Evolutionary conservation across 2,888 invertebrate genomes (phyloP), one percentile per base, ranked within the genome.

Genomic region (Leptogaster cylindrica): DNA sequence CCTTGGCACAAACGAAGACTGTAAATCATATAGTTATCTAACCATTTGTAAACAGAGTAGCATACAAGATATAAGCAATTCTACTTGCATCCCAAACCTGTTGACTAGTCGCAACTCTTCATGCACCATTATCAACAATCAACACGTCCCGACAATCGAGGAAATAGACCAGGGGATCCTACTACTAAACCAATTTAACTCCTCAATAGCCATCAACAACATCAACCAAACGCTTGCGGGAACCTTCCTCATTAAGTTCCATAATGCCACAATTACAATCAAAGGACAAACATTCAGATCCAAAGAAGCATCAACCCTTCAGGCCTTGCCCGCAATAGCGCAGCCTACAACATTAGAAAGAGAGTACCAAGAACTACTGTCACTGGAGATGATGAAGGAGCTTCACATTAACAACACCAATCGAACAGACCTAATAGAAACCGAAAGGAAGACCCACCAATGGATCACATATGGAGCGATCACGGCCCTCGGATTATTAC

Each of bases 151-250:
- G 7, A 46, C 27, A 10, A 16, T 68, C 5, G 71, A 72, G 10
- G 70, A 71, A 51, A 67, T 71, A 12, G 7, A 44, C 2, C 36
- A 65, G 5, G 71, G 69, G 5, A 52, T 70, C n/a, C 14, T 71
- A 27, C 39, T 71, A 4, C 51, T 72, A n/a, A 72, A 71, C 18
- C 41, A 69, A 46, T 72, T 61, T 27, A 68, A 63, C 6, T 46
- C 52, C 20, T 25, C 25, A 8, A 28, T 66, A 4, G 5, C 10
- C 20, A 23, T 58, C n/a, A 23, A 20, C 2, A 23, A 48, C 10
- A 16, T 33, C 8, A 20, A 25, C 5, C 10, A 23, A 2, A 10
- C 36, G 23, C 39, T 68, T 7, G 55, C 27, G 12, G 68, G 58
- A 16, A 51, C 65, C 2, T 67, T 63, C 25, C 31, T 67, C 3